phyloP scores from a whole-genome alignment of 23 tunicate genomes.

The Ciona savignyi region DNA sequence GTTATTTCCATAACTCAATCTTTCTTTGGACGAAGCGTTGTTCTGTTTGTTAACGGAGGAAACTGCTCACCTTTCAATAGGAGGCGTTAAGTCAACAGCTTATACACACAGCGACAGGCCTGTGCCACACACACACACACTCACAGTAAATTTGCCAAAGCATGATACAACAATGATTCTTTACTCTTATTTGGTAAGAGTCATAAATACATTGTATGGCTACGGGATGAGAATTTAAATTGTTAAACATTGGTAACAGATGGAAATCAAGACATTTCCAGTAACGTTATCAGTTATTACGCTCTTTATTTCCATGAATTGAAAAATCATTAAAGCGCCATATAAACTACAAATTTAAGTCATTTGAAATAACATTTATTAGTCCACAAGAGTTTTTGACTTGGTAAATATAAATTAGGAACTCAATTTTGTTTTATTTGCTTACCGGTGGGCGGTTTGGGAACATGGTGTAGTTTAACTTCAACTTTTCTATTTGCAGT shows the following conservation, averaged over 20 bases:
- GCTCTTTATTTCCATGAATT: too few relatives aligned
- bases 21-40: too few relatives aligned
- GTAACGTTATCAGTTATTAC: too few relatives aligned
- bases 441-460: conserved; percentile 24
- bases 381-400: too few relatives aligned
- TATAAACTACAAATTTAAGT: too few relatives aligned
- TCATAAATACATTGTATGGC: neutral
- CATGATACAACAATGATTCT: conserved; percentile 1
- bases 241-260: neutral
- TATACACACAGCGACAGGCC: conserved; percentile 18
- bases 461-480: conserved; percentile 3
- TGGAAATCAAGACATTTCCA: too few relatives aligned
- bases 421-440: too few relatives aligned
- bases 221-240: neutral
- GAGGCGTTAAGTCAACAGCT: conserved; percentile 22
- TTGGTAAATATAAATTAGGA: too few relatives aligned
- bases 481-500: too few relatives aligned
- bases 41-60: neutral
- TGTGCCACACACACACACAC: conserved; percentile 5
- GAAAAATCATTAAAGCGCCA: too few relatives aligned
- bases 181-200: neutral
- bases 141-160: conserved; percentile 1
- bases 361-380: too few relatives aligned
- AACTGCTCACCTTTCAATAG: conserved; percentile 1
- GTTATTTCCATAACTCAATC: too few relatives aligned